Base-by-base conservation (phyloP, 2,113 vertebrate genomes). In the Megaleporinus macrocephalus region DNA sequence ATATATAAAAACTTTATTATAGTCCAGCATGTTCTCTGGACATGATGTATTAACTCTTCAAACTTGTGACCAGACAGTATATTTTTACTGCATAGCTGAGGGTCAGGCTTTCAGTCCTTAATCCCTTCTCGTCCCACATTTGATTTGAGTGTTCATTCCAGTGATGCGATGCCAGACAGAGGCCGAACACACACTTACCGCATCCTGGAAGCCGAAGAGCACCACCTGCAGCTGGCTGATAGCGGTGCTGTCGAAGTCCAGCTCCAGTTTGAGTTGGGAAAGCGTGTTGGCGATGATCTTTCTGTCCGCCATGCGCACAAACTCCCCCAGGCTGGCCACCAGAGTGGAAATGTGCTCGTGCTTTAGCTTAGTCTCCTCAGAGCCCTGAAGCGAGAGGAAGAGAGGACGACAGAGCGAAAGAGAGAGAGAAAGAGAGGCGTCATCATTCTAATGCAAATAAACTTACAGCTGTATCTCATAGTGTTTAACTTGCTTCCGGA, bases 201-300 rank as follows among this genome's bases (percentile, higher is more conserved):
- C 98, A 73, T 99, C 98, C 87, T 99, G 98, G 87, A 99, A 98
- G 80, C 97, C 92, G 22, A 99, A 99, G 65, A 99, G 95, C 68
- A 96, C 95, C 16, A 99, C 94, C 89, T 99, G 98, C 79, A 99
- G 95, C 86, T 99, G 97, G 83, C 95, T 99, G 84, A 99, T 99
- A 24, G 97, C 97, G 0, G 95, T 95, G 91, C 96, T 99, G 92
- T 99, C 98, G 0, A 99, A 99, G 88, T 99, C 98, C 44, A 99
- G 91, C 92, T 99, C 98, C 86, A 99, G 88, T 85, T 99, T 99
- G 84, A 99, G 93, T 81, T 97, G 97, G 0, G 97, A 99, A 82
- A 99, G 93, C 0, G 96, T 98, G 83, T 86, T 95, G 83, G 96
- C 96, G 1, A 99, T 97, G 88, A 99, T 97, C 82, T 99, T 99